Conservation (phyloP, 1,140 invertebrate species). For the Drosophila triauraria region DNA sequence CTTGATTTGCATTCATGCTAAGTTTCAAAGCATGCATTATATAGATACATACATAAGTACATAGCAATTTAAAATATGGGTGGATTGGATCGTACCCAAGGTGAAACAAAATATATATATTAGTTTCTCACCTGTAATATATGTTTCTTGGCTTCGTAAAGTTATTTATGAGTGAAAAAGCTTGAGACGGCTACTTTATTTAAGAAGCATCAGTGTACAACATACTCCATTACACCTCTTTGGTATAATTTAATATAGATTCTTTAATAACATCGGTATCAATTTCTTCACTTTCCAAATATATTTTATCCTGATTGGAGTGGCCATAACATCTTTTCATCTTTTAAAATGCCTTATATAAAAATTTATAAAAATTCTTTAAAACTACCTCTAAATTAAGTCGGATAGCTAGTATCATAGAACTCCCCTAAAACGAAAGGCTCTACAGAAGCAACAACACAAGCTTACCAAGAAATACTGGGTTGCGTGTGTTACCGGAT, state of each 20-base stretch:
- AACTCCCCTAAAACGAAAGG: background rate
- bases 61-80: slow-evolving; percentile 10
- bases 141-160: background rate
- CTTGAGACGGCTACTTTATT: background rate
- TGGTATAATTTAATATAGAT: too few relatives aligned
- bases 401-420: too few relatives aligned
- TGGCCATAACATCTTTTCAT: background rate
- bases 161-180: too few relatives aligned
- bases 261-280: too few relatives aligned
- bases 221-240: too few relatives aligned
- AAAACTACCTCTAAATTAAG: too few relatives aligned
- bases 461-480: background rate
- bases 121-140: background rate
- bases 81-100: slow-evolving; percentile 1
- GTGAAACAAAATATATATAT: background rate
- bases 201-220: background rate
- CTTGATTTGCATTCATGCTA: background rate
- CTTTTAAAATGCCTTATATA: background rate
- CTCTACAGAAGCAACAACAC: background rate
- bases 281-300: background rate
- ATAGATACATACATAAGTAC: too few relatives aligned
- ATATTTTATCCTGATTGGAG: background rate
- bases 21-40: background rate
- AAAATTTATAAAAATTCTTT: too few relatives aligned
- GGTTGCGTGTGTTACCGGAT: slow-evolving; percentile 22